Evolutionary conservation across 2,797 vertebrate genomes (phyloP).

Genomic region (Lophotriccus pileatus): DNA sequence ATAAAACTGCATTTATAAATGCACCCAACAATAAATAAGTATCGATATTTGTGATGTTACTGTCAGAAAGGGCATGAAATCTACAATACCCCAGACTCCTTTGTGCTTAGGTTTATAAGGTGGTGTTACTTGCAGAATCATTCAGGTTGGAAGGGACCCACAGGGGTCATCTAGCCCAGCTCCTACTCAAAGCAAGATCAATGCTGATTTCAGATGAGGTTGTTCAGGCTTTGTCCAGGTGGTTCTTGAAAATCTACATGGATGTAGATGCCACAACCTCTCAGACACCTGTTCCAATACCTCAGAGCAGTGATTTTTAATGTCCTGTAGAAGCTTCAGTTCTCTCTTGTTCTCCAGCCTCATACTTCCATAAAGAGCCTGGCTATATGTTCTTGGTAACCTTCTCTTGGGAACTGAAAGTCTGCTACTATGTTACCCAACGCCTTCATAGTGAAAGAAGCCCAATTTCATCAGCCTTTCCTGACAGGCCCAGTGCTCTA

Average conservation of each 20-base stretch:
- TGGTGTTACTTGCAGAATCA: not conserved
- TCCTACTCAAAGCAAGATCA: not conserved
- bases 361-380: not conserved
- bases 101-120: not conserved
- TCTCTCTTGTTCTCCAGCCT: not conserved
- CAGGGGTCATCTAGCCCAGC: not conserved
- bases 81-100: rapidly evolving
- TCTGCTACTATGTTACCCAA: not conserved
- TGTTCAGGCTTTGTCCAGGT: not conserved
- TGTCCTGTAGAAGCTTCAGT: not conserved
- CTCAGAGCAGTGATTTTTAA: not conserved
- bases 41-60: not conserved
- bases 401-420: not conserved
- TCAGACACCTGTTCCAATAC: not conserved
- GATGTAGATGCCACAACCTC: not conserved
- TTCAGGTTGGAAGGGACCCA: not conserved
- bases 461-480: not conserved
- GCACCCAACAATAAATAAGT: not conserved
- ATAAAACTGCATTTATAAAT: not conserved
- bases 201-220: not conserved
- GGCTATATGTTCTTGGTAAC: not conserved
- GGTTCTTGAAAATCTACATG: not conserved
- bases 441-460: not conserved
- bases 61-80: not conserved
- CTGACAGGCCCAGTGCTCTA: not conserved